Conservation (phyloP, 2,797 vertebrate species). For the Diglossa cyanea region DNA sequence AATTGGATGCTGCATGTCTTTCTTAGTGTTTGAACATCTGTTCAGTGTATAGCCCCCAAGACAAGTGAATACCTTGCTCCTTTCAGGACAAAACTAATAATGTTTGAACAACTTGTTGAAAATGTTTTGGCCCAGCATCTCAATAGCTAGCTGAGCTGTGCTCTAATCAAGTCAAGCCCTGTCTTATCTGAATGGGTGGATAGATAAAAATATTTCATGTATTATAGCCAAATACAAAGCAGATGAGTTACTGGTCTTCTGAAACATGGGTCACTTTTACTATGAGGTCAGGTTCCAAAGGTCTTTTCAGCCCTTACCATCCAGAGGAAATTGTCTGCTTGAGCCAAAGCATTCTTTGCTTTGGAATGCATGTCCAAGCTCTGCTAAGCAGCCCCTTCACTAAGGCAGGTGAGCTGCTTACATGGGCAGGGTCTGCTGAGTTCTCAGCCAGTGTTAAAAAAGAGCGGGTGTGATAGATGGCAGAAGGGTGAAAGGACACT, state of each 20-base stretch:
- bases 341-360: neutral
- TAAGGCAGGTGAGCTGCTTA: neutral
- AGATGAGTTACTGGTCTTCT: neutral
- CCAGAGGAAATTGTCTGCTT: neutral
- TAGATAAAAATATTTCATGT: neutral
- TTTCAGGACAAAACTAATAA: neutral
- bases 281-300: neutral
- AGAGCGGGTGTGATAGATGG: neutral
- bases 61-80: neutral
- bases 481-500: neutral
- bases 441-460: neutral
- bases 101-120: constrained; percentile 13
- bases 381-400: neutral
- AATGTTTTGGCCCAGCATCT: neutral
- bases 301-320: neutral
- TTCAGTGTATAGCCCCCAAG: neutral
- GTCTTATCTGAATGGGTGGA: neutral
- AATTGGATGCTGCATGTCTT: neutral
- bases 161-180: neutral
- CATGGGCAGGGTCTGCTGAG: neutral
- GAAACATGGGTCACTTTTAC: neutral
- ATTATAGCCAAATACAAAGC: neutral
- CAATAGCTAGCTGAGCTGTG: neutral
- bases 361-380: neutral
- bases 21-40: constrained; percentile 9